Conservation (phyloP, 2,797 vertebrate genomes). For the Cirrhinus mrigala region DNA sequence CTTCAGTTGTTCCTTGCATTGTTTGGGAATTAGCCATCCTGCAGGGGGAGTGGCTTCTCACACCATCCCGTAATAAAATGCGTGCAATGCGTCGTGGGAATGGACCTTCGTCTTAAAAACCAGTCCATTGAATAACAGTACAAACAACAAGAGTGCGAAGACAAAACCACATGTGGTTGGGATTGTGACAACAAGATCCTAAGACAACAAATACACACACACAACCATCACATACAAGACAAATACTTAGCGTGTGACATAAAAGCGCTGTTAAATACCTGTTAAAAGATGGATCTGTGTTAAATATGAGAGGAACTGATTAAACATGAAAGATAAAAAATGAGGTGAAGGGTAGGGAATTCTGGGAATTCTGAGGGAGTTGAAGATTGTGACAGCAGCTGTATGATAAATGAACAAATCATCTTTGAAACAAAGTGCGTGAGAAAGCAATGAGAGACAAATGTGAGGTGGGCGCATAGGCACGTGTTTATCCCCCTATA, state of each 20-base stretch:
- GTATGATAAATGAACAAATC: not conserved
- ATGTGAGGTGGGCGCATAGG: not conserved
- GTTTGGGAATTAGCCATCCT: slow-evolving; percentile 14
- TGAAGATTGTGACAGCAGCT: not conserved
- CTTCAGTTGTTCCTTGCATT: slow-evolving; percentile 27
- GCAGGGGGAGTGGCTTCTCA: slow-evolving; percentile 18
- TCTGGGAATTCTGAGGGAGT: not conserved
- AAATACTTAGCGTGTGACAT: not conserved
- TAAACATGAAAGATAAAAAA: slow-evolving; percentile 5
- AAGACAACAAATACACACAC: slow-evolving; percentile 17
- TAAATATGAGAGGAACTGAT: not conserved
- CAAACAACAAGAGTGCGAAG: slow-evolving; percentile 48
- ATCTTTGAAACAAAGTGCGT: not conserved
- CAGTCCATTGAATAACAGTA: slow-evolving; percentile 58
- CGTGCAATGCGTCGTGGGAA: slow-evolving; percentile 38
- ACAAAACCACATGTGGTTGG: slow-evolving; percentile 46
- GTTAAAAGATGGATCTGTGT: not conserved
- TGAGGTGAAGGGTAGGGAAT: not conserved
- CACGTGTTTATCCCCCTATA: not conserved
- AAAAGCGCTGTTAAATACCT: slow-evolving; percentile 1
- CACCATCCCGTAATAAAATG: not conserved
- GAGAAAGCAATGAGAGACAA: not conserved
- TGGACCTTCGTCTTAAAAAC: slow-evolving; percentile 51
- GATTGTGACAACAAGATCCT: slow-evolving; percentile 28
- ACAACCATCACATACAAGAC: not conserved